Evolutionary conservation across 2,797 vertebrate genomes (phyloP).

Genomic region (Gymnothorax javanicus): DNA sequence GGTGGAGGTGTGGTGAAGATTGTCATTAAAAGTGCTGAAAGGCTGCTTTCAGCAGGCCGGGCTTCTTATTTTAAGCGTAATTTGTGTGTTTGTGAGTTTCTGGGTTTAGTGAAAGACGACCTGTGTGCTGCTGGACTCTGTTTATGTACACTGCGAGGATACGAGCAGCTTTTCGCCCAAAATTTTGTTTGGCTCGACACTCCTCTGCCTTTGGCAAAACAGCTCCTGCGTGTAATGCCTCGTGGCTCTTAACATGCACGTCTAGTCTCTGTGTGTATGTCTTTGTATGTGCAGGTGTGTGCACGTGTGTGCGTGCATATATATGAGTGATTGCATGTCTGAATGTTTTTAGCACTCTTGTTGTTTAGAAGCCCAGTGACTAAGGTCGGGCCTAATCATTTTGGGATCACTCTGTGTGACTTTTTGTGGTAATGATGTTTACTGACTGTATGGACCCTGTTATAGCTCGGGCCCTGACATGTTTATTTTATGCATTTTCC

Average conservation of each 20-base stretch:
- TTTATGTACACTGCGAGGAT: not conserved
- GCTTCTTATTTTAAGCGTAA: not conserved
- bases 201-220: not conserved
- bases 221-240: not conserved
- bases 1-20: not conserved
- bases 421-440: not conserved
- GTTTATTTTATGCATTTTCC: not conserved
- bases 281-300: no score
- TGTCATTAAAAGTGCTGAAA: not conserved
- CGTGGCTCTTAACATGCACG: not conserved
- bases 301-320: no score
- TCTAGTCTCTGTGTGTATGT: no score
- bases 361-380: not conserved
- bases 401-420: not conserved
- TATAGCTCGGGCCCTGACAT: not conserved
- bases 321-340: no score
- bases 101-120: slow-evolving; percentile 2
- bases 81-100: not conserved
- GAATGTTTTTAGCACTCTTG: not conserved
- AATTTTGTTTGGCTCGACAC: not conserved
- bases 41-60: not conserved
- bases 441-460: not conserved
- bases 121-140: slow-evolving; percentile 3
- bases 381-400: not conserved
- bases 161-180: not conserved